Evolutionary conservation across 2,113 vertebrate species (phyloP).

Genomic region (Sebastes fasciatus): DNA sequence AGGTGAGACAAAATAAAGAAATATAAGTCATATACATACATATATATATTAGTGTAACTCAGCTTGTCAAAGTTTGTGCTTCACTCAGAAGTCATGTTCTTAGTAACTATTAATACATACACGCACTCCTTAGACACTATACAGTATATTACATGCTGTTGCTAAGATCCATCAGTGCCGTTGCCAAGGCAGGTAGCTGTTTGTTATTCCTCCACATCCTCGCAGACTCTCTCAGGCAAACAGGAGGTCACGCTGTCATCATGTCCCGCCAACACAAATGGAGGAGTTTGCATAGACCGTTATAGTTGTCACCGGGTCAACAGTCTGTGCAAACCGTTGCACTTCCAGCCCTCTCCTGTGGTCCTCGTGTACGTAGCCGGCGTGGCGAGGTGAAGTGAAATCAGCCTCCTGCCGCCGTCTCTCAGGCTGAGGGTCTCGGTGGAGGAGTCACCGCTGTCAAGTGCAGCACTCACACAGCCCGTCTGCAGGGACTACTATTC

Average conservation of each 20-base stretch:
- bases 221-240: constrained; percentile 18
- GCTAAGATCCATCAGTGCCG: constrained; percentile 30
- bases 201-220: constrained; percentile 55
- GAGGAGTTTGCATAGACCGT: constrained; percentile 38
- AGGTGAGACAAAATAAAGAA: not conserved
- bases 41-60: too few species aligned
- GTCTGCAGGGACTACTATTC: constrained; percentile 38
- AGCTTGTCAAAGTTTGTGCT: not conserved
- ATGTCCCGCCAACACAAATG: constrained; percentile 40
- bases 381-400: constrained; percentile 24
- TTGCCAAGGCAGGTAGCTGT: constrained; percentile 45
- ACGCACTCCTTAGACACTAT: not conserved
- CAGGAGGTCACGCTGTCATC: constrained; percentile 50
- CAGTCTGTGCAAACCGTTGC: constrained; percentile 2
- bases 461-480: constrained; percentile 49
- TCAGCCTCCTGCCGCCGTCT: constrained; percentile 44
- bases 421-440: constrained; percentile 51
- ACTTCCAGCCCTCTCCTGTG: constrained; percentile 22
- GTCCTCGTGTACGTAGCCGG: not conserved
- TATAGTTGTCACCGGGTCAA: constrained; percentile 44
- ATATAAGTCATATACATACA: too few species aligned
- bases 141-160: constrained; percentile 11
- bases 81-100: not conserved
- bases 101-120: not conserved
- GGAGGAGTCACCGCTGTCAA: constrained; percentile 58